These are phyloP conservation scores for Salvelinus sp. DNA, from an alignment of 2,113 vertebrate genomes.

Conservation along the genomic window DNA sequence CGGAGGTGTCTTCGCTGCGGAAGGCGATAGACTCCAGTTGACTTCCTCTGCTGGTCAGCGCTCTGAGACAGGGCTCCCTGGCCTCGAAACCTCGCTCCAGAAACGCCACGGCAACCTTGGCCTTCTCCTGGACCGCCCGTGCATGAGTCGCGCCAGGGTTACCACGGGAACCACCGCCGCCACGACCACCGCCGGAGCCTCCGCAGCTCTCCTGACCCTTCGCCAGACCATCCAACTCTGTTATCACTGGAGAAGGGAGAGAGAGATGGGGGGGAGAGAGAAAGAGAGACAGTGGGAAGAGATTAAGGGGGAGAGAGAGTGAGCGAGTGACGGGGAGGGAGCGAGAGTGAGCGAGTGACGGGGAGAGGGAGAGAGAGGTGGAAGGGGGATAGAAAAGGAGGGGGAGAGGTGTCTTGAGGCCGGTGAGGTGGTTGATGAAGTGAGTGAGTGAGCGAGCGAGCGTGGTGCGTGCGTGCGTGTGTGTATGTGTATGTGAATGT, in stretches of 20 bases:
- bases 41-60: conserved; percentile 93
- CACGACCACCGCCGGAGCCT: conserved; percentile 36
- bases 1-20: conserved; percentile 94
- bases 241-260: conserved; percentile 82
- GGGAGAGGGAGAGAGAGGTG: too few relatives aligned
- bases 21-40: conserved; percentile 97
- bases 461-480: too few relatives aligned
- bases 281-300: too few relatives aligned
- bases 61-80: conserved; percentile 85
- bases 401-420: conserved; percentile 79
- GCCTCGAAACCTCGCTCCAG: conserved; percentile 88
- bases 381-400: too few relatives aligned
- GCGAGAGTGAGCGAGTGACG: too few relatives aligned
- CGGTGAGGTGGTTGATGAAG: conserved; percentile 88
- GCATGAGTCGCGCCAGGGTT: conserved; percentile 68
- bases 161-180: conserved; percentile 48
- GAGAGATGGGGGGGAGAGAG: too few relatives aligned
- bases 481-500: too few relatives aligned
- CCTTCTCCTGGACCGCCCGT: conserved; percentile 89
- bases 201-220: conserved; percentile 87
- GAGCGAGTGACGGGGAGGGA: too few relatives aligned
- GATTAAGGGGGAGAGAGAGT: too few relatives aligned
- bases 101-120: conserved; percentile 87
- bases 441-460: too few relatives aligned
- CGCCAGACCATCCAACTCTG: conserved; percentile 94